These are phyloP conservation scores for Melanotaenia boesemani DNA, from an alignment of 2,797 vertebrate genomes.

Conservation along the genomic window DNA sequence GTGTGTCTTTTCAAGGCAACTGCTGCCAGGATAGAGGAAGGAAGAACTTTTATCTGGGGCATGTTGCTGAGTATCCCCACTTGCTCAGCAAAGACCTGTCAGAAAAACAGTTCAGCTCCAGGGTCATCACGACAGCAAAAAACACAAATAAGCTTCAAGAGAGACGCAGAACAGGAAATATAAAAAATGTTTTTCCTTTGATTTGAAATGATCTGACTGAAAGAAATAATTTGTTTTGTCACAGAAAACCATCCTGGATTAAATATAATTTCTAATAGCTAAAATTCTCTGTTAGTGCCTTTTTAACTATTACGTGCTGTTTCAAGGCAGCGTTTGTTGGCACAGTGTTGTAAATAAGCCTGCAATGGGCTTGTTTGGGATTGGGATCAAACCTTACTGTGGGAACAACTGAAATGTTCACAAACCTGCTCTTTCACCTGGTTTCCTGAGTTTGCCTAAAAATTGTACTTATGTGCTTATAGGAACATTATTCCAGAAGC, in stretches of 20 bases:
- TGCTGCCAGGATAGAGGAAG: constrained; percentile 72
- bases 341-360: not conserved
- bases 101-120: constrained; percentile 32
- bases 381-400: not conserved
- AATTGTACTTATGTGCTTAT: no score
- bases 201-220: constrained; percentile 34
- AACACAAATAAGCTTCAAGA: constrained; percentile 24
- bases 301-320: not conserved
- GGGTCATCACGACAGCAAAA: constrained; percentile 51
- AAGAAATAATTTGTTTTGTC: constrained; percentile 29
- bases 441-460: not conserved
- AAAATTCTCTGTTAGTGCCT: not conserved
- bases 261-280: not conserved
- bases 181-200: constrained; percentile 48
- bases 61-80: constrained; percentile 50
- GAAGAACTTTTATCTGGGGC: constrained; percentile 70
- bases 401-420: not conserved
- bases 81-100: constrained; percentile 58
- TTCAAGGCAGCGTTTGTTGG: not conserved
- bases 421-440: not conserved
- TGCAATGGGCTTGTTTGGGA: not conserved
- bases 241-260: constrained; percentile 12
- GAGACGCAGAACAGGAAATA: constrained; percentile 58
- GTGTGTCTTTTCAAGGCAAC: constrained; percentile 63
- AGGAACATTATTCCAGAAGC: not conserved